phyloP scores from a whole-genome alignment of 1,140 invertebrate genomes.

The Rhyacophila brunnea region DNA sequence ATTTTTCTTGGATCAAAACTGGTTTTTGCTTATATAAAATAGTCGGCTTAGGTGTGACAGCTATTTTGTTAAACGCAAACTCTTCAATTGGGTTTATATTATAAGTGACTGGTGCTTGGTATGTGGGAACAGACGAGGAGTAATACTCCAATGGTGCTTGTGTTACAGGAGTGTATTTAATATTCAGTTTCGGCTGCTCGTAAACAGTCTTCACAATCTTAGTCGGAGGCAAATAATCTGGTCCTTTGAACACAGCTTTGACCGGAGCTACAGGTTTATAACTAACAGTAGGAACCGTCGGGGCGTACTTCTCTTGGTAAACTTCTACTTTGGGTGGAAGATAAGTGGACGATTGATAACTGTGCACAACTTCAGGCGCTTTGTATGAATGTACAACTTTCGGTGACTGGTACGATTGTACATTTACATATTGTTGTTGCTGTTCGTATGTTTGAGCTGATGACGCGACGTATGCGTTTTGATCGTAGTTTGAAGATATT shows the following conservation, averaged over 20 bases:
- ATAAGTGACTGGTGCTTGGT: conserved; percentile 11
- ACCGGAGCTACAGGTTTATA: conserved; percentile 8
- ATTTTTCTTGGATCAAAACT: conserved; percentile 22
- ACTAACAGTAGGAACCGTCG: background rate
- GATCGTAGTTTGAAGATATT: conserved; percentile 29
- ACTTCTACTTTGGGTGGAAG: conserved; percentile 17
- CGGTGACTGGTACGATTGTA: conserved; percentile 7
- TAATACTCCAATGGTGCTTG: conserved; percentile 13
- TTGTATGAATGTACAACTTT: conserved; percentile 10
- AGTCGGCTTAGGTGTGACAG: conserved; percentile 25
- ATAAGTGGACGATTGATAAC: conserved; percentile 29
- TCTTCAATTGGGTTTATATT: conserved; percentile 31
- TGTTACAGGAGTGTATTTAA: conserved; percentile 12
- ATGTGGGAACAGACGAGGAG: conserved; percentile 21
- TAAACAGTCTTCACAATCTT: conserved; percentile 3
- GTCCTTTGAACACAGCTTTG: conserved; percentile 39
- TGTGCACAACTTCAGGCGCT: conserved; percentile 8
- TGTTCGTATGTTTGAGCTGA: conserved; percentile 2
- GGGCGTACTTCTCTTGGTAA: conserved; percentile 11
- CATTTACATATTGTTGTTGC: conserved; percentile 11
- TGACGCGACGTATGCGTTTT: conserved; percentile 15
- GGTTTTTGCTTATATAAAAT: conserved; percentile 38
- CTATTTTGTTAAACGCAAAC: conserved; percentile 25
- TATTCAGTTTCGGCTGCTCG: conserved; percentile 1
- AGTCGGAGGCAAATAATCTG: conserved; percentile 45